A percentile compares a stretch with the other conserved stretches of the same genome.
phyloP scores from a whole-genome alignment of 2,797 vertebrate species.

The Nothura maculosa region DNA sequence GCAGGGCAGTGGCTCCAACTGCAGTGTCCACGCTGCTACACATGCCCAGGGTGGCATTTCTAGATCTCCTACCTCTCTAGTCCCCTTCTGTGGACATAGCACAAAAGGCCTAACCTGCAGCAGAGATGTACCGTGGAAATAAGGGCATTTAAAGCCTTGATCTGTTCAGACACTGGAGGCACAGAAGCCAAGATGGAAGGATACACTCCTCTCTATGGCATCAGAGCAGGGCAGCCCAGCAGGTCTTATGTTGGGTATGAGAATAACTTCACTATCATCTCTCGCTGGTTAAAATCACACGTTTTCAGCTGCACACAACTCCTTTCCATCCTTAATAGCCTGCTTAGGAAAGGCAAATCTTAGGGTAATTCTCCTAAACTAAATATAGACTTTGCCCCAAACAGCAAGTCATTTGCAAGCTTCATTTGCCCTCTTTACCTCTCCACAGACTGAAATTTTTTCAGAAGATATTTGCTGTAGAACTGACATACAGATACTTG shows the following conservation, averaged over 20 bases:
- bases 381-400: neutral
- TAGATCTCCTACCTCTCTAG: neutral
- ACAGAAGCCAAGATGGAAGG: neutral
- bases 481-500: neutral
- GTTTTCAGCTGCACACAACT: neutral
- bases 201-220: rapidly evolving
- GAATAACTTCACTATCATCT: neutral
- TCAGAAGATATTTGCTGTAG: rapidly evolving
- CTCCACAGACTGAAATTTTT: neutral
- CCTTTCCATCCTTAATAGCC: neutral
- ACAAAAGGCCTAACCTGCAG: rapidly evolving
- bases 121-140: rapidly evolving
- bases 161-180: neutral
- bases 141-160: neutral
- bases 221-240: constrained; percentile 3
- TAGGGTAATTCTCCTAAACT: rapidly evolving
- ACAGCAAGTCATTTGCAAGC: neutral
- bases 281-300: neutral
- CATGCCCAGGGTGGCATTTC: rapidly evolving
- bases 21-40: rapidly evolving
- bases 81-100: rapidly evolving
- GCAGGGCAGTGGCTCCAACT: neutral
- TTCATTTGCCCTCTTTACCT: rapidly evolving
- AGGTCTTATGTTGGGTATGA: neutral
- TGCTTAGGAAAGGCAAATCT: neutral